phyloP scores from a whole-genome alignment of 53 echinoderm and acorn worm species.

The Echinarachnius parma region DNA sequence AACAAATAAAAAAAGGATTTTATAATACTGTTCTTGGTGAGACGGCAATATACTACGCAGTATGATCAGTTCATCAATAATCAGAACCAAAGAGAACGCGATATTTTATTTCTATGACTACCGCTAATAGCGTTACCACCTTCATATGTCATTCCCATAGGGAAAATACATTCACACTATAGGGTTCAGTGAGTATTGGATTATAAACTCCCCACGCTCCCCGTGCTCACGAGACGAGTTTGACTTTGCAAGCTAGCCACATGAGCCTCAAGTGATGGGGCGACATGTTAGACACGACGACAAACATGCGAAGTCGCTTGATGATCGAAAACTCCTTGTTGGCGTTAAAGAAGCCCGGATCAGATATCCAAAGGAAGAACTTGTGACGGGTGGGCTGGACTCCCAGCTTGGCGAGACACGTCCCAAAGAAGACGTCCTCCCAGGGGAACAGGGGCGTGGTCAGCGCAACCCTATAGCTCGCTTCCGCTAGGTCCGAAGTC shows the following conservation, averaged over 20 bases:
- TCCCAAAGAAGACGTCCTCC: constrained; percentile 80
- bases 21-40: too few relatives aligned
- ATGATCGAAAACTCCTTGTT: constrained; percentile 2
- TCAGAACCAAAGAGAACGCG: too few relatives aligned
- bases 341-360: background rate
- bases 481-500: constrained; percentile 51
- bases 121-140: too few relatives aligned
- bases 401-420: constrained; percentile 47
- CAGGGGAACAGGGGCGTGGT: constrained; percentile 61
- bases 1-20: too few relatives aligned
- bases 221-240: too few relatives aligned
- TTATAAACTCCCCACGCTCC: too few relatives aligned
- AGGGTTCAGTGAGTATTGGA: too few relatives aligned
- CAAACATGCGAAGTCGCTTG: background rate
- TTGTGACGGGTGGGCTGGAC: constrained; percentile 35
- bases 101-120: too few relatives aligned
- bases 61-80: too few relatives aligned
- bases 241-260: constrained; percentile 26
- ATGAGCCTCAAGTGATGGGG: constrained; percentile 10
- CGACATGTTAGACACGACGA: constrained; percentile 18
- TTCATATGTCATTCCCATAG: too few relatives aligned
- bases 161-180: too few relatives aligned
- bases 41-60: too few relatives aligned
- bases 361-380: constrained; percentile 21
- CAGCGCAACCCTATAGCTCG: constrained; percentile 41